Evolutionary conservation across 2,797 vertebrate species (phyloP).

Genomic region (Fundulus diaphanus): DNA sequence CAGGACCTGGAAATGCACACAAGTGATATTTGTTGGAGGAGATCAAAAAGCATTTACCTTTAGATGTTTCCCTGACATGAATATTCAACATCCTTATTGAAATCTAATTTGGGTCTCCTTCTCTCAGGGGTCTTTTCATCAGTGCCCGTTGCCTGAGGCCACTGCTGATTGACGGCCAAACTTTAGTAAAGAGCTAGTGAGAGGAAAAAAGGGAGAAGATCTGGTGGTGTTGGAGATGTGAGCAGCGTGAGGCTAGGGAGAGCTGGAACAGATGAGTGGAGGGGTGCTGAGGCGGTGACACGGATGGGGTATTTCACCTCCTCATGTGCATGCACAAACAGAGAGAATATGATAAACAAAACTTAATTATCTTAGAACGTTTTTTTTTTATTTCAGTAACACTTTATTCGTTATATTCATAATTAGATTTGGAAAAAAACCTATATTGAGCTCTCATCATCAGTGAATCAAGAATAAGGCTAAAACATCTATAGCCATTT

Average conservation of each 20-base stretch:
- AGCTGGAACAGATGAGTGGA: conserved; percentile 75
- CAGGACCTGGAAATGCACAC: conserved; percentile 86
- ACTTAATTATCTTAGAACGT: conserved; percentile 4
- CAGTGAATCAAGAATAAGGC: not conserved
- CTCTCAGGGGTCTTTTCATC: conserved; percentile 99
- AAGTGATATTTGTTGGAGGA: conserved; percentile 87
- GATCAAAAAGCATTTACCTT: conserved; percentile 91
- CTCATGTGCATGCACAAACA: conserved; percentile 71
- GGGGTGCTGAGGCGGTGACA: conserved; percentile 33
- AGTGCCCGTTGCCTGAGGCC: conserved; percentile 93
- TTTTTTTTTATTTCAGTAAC: not conserved
- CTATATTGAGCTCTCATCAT: not conserved
- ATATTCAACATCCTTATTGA: conserved; percentile 99
- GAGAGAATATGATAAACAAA: conserved; percentile 35
- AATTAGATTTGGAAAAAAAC: not conserved
- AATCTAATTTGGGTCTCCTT: conserved; percentile 97
- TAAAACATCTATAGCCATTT: not conserved
- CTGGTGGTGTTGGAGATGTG: conserved; percentile 76
- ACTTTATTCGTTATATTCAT: not conserved
- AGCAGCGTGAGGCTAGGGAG: conserved; percentile 71
- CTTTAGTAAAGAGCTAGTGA: conserved; percentile 83
- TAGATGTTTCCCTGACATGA: conserved; percentile 97
- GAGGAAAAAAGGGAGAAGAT: conserved; percentile 66
- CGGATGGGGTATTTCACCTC: conserved; percentile 69
- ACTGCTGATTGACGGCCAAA: conserved; percentile 95